Conservation (phyloP, 2,113 vertebrate genomes). For the Pseudorhombus dupliciocellatus region DNA sequence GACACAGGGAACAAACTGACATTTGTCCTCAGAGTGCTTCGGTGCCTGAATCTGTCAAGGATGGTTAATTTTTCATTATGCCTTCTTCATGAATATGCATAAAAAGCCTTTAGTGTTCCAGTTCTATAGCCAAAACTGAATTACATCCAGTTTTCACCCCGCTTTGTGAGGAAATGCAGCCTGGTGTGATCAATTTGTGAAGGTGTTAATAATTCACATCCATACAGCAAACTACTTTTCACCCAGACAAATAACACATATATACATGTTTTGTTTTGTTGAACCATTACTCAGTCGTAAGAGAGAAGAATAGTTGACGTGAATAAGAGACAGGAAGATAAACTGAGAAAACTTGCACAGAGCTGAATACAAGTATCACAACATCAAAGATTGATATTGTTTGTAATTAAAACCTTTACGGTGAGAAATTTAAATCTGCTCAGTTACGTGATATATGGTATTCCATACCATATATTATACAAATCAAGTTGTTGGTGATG, state of each 20-base stretch:
- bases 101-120: background rate
- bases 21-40: background rate
- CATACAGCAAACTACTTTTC: background rate
- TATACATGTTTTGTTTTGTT: too few species aligned
- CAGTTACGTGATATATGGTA: too few species aligned
- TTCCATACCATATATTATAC: too few species aligned
- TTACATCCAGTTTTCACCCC: background rate
- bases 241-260: background rate
- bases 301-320: background rate
- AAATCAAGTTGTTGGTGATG: too few species aligned
- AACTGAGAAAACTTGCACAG: too few species aligned
- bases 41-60: background rate
- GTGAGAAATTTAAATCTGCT: too few species aligned
- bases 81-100: constrained; percentile 9
- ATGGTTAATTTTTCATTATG: constrained; percentile 25
- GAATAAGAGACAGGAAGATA: too few species aligned
- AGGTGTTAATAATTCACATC: too few species aligned
- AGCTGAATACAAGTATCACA: too few species aligned
- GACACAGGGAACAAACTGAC: background rate
- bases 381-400: too few species aligned
- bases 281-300: background rate
- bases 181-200: background rate
- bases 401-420: too few species aligned
- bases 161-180: background rate
- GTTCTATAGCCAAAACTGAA: background rate